These are phyloP conservation scores for Helicoverpa armigera DNA, from an alignment of 1,140 invertebrate genomes.

Conservation along the genomic window DNA sequence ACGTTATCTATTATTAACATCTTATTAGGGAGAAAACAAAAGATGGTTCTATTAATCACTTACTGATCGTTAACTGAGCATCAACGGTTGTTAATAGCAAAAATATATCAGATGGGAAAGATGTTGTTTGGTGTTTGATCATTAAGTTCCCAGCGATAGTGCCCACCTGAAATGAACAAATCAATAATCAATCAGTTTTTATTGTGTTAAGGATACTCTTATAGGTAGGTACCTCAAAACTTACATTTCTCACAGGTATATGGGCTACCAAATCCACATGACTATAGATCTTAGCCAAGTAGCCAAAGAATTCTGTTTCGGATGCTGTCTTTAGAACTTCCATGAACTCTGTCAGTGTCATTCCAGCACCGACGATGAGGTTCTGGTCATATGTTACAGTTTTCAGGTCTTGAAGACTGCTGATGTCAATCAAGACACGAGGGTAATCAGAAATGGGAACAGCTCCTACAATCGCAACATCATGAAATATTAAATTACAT, in stretches of 20 bases:
- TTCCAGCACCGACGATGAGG: constrained; percentile 88
- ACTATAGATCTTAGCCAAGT: constrained; percentile 87
- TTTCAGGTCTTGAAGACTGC: constrained; percentile 87
- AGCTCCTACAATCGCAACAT: constrained; percentile 60
- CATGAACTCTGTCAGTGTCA: constrained; percentile 89
- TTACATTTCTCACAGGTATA: constrained; percentile 90
- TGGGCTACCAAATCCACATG: constrained; percentile 91
- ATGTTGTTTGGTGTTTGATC: constrained; percentile 90
- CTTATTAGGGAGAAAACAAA: not conserved
- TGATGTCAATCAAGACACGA: constrained; percentile 89
- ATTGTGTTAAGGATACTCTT: not conserved
- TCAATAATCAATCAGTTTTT: not conserved
- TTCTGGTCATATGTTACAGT: constrained; percentile 88
- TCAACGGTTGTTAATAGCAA: constrained; percentile 89
- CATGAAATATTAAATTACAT: not conserved
- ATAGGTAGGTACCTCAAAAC: constrained; percentile 56
- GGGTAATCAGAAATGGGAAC: constrained; percentile 70
- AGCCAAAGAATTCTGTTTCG: constrained; percentile 82
- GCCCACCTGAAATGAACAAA: constrained; percentile 84
- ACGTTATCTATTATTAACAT: not conserved
- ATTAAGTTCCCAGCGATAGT: constrained; percentile 92
- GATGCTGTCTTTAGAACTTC: constrained; percentile 83
- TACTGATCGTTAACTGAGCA: constrained; percentile 74
- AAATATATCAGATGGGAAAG: constrained; percentile 92
- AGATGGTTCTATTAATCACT: not conserved